Conservation (phyloP, 1,140 invertebrate genomes). For the Drosophila lacteicornis region DNA sequence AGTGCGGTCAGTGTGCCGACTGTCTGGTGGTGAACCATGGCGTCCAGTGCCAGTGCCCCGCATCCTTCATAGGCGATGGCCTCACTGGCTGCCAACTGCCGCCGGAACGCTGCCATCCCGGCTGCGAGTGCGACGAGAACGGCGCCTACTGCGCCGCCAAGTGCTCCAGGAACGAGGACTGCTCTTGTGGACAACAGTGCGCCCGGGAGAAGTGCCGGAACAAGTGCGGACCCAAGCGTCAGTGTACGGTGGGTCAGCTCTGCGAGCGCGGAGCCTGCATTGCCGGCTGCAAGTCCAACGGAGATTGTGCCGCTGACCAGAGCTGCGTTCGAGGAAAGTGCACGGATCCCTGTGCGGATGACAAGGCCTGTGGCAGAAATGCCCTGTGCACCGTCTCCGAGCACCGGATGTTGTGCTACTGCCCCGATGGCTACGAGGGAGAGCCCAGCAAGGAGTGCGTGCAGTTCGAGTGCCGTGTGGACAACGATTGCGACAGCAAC, state of each 20-base stretch:
- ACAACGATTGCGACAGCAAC: slow-evolving; percentile 91
- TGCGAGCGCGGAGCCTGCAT: slow-evolving; percentile 88
- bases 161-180: slow-evolving; percentile 89
- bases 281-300: slow-evolving; percentile 91
- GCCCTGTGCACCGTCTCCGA: slow-evolving; percentile 91
- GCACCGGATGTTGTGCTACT: slow-evolving; percentile 92
- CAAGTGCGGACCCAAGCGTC: slow-evolving; percentile 72
- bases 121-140: slow-evolving; percentile 91
- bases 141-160: slow-evolving; percentile 90
- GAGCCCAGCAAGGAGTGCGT: slow-evolving; percentile 91
- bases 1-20: slow-evolving; percentile 93
- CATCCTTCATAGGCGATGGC: slow-evolving; percentile 92
- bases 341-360: slow-evolving; percentile 89
- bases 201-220: slow-evolving; percentile 86
- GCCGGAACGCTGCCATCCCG: slow-evolving; percentile 88
- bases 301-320: slow-evolving; percentile 92
- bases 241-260: slow-evolving; percentile 85
- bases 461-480: slow-evolving; percentile 90
- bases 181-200: slow-evolving; percentile 89
- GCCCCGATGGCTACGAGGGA: slow-evolving; percentile 93
- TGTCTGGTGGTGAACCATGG: slow-evolving; percentile 93
- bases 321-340: slow-evolving; percentile 92
- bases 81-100: slow-evolving; percentile 90
- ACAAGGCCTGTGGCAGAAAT: slow-evolving; percentile 90
- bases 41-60: slow-evolving; percentile 93